Base-by-base conservation (phyloP, 2,888 invertebrate species). In the Plebejus argus region DNA sequence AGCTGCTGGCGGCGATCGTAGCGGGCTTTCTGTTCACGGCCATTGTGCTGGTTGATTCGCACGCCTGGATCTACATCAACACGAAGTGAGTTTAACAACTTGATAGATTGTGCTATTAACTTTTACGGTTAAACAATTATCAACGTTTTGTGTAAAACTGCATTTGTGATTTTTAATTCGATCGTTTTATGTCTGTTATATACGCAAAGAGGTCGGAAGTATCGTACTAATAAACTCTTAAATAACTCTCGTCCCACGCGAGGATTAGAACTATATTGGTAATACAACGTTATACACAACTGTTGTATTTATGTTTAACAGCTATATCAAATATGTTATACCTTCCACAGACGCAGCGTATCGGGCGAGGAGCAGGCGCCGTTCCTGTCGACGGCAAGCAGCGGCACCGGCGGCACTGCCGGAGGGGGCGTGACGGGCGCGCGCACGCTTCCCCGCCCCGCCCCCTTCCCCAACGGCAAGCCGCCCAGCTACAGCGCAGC, bases 51-150 rank as follows among this genome's bases (percentile, higher is more conserved):
- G 97, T 99, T 77, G 98, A 99, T 88, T 99, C 98, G 5, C 98
- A 99, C 86, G 98, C 99, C 10, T 99, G 99, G 99, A 98, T 99
- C 88, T 98, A 99, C 87, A 98, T 99, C 82, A 96, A 98, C 86
- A 98, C 98, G 92, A 96, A 97, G 98, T 96, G 93, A 95, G 88
- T 81, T 49, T 45, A 8, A 49, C 15, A 49, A 39, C 7, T 8
- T 10, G 10, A 20, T 45, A 6, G 3, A 4, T 18, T 18, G 33
- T 45, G 58, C 20, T n/a, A n/a, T 58, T 45, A 3, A 12, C 10
- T 45, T 45, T 45, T 3, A 39, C 3, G 39, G 39, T 39, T 10
- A 39, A 39, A 8, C 39, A 35, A 35, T 6, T 6, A 35, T 35
- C 6, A 39, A 39, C 6, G 10, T 39, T 39, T 39, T 8, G 39